Percentiles rank a stretch among this genome's conserved stretches.
phyloP scores from a whole-genome alignment of 2,888 invertebrate species.

The Parapristionchus giblindavisi region DNA sequence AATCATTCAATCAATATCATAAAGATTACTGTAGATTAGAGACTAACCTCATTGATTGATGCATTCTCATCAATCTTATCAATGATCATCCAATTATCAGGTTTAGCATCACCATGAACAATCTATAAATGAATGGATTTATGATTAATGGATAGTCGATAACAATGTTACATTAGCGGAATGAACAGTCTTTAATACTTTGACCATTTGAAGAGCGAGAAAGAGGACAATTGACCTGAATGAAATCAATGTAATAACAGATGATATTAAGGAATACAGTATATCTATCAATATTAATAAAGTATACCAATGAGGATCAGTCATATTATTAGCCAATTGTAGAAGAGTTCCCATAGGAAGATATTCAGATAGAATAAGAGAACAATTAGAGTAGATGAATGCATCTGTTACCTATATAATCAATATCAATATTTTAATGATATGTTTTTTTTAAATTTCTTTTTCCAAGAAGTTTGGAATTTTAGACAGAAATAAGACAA shows the following conservation, averaged over 20 bases:
- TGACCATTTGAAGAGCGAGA: constrained; percentile 32
- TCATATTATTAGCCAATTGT: background rate
- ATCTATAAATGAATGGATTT: constrained; percentile 26
- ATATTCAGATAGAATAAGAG: constrained; percentile 30
- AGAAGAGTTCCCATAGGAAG: constrained; percentile 36
- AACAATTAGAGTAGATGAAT: constrained; percentile 36
- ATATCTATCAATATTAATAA: background rate
- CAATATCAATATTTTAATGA: too few relatives aligned
- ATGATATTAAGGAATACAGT: background rate
- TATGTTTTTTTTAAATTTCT: too few relatives aligned
- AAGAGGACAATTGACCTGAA: constrained; percentile 34
- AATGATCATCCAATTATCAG: constrained; percentile 37
- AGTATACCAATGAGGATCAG: constrained; percentile 31
- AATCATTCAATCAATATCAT: background rate
- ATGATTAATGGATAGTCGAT: background rate
- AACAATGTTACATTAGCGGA: constrained; percentile 14
- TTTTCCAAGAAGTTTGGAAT: too few relatives aligned
- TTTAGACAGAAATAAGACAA: too few relatives aligned
- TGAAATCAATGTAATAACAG: background rate
- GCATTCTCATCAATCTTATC: constrained; percentile 31
- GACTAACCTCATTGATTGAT: background rate
- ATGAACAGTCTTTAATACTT: constrained; percentile 31
- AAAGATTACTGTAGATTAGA: background rate
- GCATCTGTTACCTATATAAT: constrained; percentile 30
- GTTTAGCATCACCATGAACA: constrained; percentile 32